phyloP scores from a whole-genome alignment of 2,113 vertebrate species.

The Silurus asotus region DNA sequence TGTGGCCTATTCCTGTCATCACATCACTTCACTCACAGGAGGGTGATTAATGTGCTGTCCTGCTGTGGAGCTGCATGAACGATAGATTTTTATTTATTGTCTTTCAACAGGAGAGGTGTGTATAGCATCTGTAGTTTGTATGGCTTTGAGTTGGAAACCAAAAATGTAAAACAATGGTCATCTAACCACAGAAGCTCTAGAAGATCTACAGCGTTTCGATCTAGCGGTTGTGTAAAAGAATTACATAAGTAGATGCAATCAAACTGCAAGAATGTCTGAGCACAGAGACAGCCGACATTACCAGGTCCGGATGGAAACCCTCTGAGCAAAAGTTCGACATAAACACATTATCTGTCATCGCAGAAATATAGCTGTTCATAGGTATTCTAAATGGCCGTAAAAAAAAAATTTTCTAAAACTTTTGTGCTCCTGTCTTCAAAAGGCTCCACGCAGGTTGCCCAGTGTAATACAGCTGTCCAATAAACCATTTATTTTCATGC shows the following conservation, averaged over 20 bases:
- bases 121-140: neutral
- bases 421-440: slow-evolving; percentile 27
- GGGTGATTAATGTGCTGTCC: slow-evolving; percentile 43
- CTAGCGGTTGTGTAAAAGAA: neutral
- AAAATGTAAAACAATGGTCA: neutral
- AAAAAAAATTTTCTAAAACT: slow-evolving; percentile 25
- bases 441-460: neutral
- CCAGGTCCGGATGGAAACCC: slow-evolving; percentile 22
- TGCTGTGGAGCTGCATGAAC: neutral
- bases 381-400: slow-evolving; percentile 5
- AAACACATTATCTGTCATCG: slow-evolving; percentile 28
- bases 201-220: neutral
- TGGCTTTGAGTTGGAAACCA: neutral
- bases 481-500: slow-evolving; percentile 39
- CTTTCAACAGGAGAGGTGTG: neutral
- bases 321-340: slow-evolving; percentile 1
- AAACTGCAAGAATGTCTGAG: slow-evolving; percentile 25
- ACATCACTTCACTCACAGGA: slow-evolving; percentile 30
- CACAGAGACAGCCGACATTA: neutral
- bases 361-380: slow-evolving; percentile 37
- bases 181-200: neutral
- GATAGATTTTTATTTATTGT: slow-evolving; percentile 14
- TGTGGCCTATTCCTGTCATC: slow-evolving; percentile 40
- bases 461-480: neutral
- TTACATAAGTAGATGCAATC: slow-evolving; percentile 25